phyloP scores from a whole-genome alignment of 1,140 invertebrate species.

The Phymastichus coffea region DNA sequence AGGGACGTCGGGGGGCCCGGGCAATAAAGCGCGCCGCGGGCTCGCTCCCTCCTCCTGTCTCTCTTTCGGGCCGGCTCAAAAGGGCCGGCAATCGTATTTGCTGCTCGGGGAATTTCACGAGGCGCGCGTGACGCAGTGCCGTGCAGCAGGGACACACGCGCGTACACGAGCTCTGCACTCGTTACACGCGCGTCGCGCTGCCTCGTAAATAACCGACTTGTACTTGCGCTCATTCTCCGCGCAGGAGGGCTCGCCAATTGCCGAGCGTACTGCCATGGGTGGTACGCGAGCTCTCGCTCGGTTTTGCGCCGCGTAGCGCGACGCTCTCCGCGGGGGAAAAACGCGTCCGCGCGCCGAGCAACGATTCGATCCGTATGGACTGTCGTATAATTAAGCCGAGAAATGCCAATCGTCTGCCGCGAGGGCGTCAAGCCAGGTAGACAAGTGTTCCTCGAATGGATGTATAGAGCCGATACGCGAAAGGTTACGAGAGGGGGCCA shows the following conservation, averaged over 20 bases:
- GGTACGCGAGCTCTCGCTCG: neutral
- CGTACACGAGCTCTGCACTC: neutral
- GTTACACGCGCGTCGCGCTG: constrained; percentile 17
- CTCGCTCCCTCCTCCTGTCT: neutral
- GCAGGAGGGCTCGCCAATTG: too few relatives aligned
- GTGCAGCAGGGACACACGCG: too few relatives aligned
- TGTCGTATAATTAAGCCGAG: constrained; percentile 7
- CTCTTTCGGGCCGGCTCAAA: neutral
- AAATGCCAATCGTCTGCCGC: too few relatives aligned
- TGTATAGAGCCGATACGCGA: too few relatives aligned
- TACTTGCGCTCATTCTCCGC: neutral
- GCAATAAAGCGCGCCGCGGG: neutral
- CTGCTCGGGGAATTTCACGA: constrained; percentile 17
- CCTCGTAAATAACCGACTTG: constrained; percentile 14
- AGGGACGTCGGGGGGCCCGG: neutral
- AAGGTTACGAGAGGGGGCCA: too few relatives aligned
- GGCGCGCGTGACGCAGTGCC: neutral
- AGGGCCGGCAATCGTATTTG: constrained; percentile 16
- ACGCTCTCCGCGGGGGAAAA: too few relatives aligned
- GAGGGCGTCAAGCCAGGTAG: too few relatives aligned
- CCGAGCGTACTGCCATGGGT: too few relatives aligned
- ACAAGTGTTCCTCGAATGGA: too few relatives aligned
- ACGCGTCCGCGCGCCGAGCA: too few relatives aligned
- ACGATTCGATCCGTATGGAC: too few relatives aligned
- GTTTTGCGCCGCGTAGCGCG: constrained; percentile 2